Conservation (phyloP, 1,140 invertebrate species). For the Nasonia longicornis region DNA sequence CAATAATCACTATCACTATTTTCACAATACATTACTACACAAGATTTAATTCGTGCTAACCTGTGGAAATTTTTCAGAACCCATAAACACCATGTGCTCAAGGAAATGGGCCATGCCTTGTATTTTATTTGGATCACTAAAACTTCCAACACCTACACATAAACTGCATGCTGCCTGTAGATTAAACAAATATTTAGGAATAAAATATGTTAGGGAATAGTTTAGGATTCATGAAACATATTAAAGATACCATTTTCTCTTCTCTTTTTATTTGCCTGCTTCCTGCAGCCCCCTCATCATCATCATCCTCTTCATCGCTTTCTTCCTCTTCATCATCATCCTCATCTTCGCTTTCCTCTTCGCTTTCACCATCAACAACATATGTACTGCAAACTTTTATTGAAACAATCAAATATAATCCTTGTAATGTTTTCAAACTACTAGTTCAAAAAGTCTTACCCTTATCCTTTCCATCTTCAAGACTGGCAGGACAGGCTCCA, state of each 20-base stretch:
- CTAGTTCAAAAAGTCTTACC: slow-evolving; percentile 1
- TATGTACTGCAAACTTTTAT: background rate
- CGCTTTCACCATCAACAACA: slow-evolving; percentile 38
- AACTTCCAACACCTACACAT: slow-evolving; percentile 79
- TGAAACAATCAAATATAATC: background rate
- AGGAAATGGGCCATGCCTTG: slow-evolving; percentile 94
- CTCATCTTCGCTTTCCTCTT: slow-evolving; percentile 55
- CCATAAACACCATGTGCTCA: slow-evolving; percentile 97
- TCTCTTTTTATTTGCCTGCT: slow-evolving; percentile 49
- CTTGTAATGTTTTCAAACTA: background rate
- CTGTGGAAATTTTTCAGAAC: slow-evolving; percentile 86
- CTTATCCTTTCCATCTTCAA: slow-evolving; percentile 43
- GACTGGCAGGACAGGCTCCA: background rate
- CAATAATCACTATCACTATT: background rate
- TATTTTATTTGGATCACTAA: slow-evolving; percentile 79
- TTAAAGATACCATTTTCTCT: slow-evolving; percentile 63
- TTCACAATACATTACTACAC: background rate
- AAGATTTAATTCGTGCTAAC: slow-evolving; percentile 46
- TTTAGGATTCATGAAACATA: slow-evolving; percentile 29
- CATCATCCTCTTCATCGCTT: slow-evolving; percentile 53
- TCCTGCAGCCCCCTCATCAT: slow-evolving; percentile 48
- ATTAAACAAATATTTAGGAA: slow-evolving; percentile 9
- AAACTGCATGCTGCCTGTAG: slow-evolving; percentile 78
- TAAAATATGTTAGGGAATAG: slow-evolving; percentile 13
- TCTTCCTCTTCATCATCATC: slow-evolving; percentile 50